phyloP scores from a whole-genome alignment of 2,888 invertebrate genomes.

The Drosophila meridiana region DNA sequence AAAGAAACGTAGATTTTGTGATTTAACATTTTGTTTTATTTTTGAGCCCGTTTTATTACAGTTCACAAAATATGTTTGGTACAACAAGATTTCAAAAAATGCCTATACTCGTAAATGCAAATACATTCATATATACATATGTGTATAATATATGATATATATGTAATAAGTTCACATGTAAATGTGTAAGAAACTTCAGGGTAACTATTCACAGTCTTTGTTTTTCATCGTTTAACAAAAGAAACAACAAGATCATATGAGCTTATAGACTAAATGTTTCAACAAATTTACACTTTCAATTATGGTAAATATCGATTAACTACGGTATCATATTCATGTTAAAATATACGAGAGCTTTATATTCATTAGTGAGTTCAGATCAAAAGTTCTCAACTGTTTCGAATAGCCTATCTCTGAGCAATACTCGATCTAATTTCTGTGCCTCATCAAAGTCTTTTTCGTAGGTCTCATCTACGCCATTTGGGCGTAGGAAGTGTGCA shows the following conservation, averaged over 20 bases:
- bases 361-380: background rate
- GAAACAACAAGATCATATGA: conserved; percentile 11
- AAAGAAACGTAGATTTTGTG: background rate
- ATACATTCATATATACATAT: conserved; percentile 23
- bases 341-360: background rate
- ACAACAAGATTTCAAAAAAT: conserved; percentile 62
- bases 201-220: conserved; percentile 73
- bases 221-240: conserved; percentile 40
- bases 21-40: background rate
- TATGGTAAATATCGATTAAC: background rate
- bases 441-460: conserved; percentile 29
- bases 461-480: conserved; percentile 71
- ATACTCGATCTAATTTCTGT: conserved; percentile 8
- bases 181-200: conserved; percentile 60
- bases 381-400: background rate
- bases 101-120: conserved; percentile 53
- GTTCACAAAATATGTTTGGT: conserved; percentile 29
- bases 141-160: conserved; percentile 34
- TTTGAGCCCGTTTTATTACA: conserved; percentile 50
- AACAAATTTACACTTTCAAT: conserved; percentile 20
- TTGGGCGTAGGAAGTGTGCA: conserved; percentile 80
- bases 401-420: background rate
- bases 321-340: background rate
- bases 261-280: conserved; percentile 1
- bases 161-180: conserved; percentile 19